Conservation (phyloP, 2,797 vertebrate genomes). For the Sebastiscus albofasciatus region DNA sequence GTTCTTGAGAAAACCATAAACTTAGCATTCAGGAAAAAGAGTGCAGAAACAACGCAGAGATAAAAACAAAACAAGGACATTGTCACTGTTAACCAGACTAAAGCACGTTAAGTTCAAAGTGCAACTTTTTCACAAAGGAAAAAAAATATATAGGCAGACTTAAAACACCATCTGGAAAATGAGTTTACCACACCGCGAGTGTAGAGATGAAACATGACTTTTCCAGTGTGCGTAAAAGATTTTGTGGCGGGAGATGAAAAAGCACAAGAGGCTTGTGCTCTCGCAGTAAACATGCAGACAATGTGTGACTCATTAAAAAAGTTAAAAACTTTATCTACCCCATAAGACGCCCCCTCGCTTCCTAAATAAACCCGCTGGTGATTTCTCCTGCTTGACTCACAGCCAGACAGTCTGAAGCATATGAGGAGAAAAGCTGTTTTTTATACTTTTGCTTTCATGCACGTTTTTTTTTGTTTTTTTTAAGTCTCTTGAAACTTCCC, state of each 20-base stretch:
- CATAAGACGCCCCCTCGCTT: slow-evolving; percentile 53
- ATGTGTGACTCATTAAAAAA: slow-evolving; percentile 72
- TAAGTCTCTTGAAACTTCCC: background rate
- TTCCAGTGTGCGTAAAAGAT: slow-evolving; percentile 65
- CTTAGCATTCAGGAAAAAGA: slow-evolving; percentile 31
- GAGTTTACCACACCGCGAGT: slow-evolving; percentile 59
- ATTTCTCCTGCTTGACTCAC: slow-evolving; percentile 55
- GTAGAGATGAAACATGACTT: slow-evolving; percentile 62
- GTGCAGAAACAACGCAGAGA: background rate
- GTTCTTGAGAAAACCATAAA: slow-evolving; percentile 47
- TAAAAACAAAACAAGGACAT: slow-evolving; percentile 36
- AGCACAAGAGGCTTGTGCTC: slow-evolving; percentile 46
- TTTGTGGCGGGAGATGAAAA: slow-evolving; percentile 67
- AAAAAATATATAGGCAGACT: slow-evolving; percentile 19
- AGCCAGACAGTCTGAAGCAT: slow-evolving; percentile 10
- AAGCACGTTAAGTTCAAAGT: slow-evolving; percentile 37
- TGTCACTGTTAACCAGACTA: slow-evolving; percentile 35
- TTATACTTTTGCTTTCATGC: slow-evolving; percentile 32
- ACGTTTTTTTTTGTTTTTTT: too few species aligned
- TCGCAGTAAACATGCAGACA: slow-evolving; percentile 47
- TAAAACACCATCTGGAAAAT: slow-evolving; percentile 58
- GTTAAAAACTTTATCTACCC: slow-evolving; percentile 41
- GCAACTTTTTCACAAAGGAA: slow-evolving; percentile 1
- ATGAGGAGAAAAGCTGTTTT: slow-evolving; percentile 13
- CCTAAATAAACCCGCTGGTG: slow-evolving; percentile 54